These are phyloP conservation scores for Thereuonema tuberculata DNA, from an alignment of 1,140 invertebrate genomes.

Conservation along the genomic window DNA sequence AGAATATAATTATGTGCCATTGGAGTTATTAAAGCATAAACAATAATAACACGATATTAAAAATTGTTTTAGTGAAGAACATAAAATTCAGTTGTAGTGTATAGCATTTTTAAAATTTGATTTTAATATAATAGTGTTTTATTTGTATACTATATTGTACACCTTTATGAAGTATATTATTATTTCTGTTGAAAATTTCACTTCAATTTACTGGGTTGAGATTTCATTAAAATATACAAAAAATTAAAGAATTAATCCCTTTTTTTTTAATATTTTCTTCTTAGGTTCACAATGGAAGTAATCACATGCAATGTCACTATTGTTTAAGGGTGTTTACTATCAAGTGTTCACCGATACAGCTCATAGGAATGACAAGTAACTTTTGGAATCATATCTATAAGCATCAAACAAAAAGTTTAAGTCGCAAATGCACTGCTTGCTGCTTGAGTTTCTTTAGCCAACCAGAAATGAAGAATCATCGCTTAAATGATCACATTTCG, in stretches of 20 bases:
- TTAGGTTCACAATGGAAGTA: slow-evolving; percentile 12
- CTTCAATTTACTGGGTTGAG: neutral
- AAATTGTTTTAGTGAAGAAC: too few species aligned
- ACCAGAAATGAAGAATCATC: slow-evolving; percentile 8
- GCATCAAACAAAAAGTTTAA: slow-evolving; percentile 14
- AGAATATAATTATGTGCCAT: too few species aligned
- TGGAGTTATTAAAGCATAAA: too few species aligned
- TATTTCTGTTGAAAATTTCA: too few species aligned
- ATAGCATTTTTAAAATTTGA: too few species aligned
- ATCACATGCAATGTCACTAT: slow-evolving; percentile 33
- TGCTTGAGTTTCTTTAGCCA: slow-evolving; percentile 10
- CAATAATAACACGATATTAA: too few species aligned
- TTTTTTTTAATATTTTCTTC: neutral
- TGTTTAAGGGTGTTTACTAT: slow-evolving; percentile 33
- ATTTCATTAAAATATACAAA: neutral
- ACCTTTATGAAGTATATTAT: too few species aligned
- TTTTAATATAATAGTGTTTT: too few species aligned
- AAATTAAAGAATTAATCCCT: too few species aligned
- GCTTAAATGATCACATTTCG: slow-evolving; percentile 2
- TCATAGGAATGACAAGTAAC: slow-evolving; percentile 3
- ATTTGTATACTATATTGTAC: too few species aligned
- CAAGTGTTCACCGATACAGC: neutral
- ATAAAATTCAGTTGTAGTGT: too few species aligned
- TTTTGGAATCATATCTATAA: slow-evolving; percentile 12
- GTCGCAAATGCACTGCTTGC: slow-evolving; percentile 10